A percentile compares a stretch with the other conserved stretches of the same genome.
Conservation (phyloP, 2,888 invertebrate species). For the Caenorhabditis sulstoni region DNA sequence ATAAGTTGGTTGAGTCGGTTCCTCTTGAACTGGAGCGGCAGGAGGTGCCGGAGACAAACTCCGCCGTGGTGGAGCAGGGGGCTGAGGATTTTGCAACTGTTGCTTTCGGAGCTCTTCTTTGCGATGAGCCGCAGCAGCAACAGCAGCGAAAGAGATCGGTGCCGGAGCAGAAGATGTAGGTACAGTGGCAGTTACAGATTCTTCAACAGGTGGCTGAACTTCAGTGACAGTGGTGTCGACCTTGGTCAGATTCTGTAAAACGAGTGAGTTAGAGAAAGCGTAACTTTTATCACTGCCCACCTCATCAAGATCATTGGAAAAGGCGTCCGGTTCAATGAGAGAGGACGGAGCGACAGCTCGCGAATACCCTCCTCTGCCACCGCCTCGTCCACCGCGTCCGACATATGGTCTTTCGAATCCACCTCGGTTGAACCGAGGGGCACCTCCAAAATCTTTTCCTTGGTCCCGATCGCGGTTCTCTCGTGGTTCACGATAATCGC, state of each 20-base stretch:
- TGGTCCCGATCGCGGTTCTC: constrained; percentile 13
- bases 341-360: constrained; percentile 54
- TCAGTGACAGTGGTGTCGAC: constrained; percentile 53
- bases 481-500: constrained; percentile 15
- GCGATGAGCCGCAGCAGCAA: constrained; percentile 65
- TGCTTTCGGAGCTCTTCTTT: constrained; percentile 62
- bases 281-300: too few species aligned
- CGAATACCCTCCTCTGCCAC: constrained; percentile 61
- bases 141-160: constrained; percentile 69
- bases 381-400: constrained; percentile 56
- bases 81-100: constrained; percentile 38
- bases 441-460: constrained; percentile 30
- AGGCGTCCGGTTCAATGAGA: constrained; percentile 40
- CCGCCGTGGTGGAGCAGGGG: constrained; percentile 39
- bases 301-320: constrained; percentile 49
- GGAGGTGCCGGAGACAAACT: constrained; percentile 54
- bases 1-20: constrained; percentile 28
- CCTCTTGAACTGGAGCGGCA: constrained; percentile 29
- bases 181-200: constrained; percentile 56
- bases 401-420: constrained; percentile 50
- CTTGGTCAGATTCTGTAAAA: constrained; percentile 42
- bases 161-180: constrained; percentile 58
- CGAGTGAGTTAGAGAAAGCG: too few species aligned
- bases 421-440: constrained; percentile 43
- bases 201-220: constrained; percentile 49